Conservation (phyloP, 2,888 invertebrate genomes). For the Drosophila falleni region DNA sequence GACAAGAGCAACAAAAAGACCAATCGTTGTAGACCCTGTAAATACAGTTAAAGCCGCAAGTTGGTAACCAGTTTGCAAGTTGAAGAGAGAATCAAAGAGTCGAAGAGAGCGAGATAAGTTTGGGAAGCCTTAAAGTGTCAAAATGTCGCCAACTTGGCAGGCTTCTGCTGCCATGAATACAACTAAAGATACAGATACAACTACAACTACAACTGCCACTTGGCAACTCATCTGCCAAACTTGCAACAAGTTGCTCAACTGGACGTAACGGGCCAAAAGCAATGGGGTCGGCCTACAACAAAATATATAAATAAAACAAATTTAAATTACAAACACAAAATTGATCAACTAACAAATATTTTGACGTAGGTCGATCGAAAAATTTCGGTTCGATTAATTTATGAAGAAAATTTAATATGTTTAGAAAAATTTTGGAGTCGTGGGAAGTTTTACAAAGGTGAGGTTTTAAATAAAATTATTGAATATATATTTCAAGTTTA, state of each 20-base stretch:
- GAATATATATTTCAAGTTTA: neutral
- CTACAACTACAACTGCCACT: slow-evolving; percentile 17
- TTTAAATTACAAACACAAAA: neutral
- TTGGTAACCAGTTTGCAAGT: slow-evolving; percentile 31
- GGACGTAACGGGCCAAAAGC: slow-evolving; percentile 65
- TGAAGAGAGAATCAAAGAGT: neutral
- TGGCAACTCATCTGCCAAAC: slow-evolving; percentile 12
- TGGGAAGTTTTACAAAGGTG: no score
- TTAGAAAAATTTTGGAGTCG: no score
- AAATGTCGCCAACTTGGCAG: slow-evolving; percentile 79
- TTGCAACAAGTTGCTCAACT: slow-evolving; percentile 70
- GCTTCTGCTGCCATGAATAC: slow-evolving; percentile 61
- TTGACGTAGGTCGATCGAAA: no score
- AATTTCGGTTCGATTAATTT: no score
- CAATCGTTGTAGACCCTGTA: slow-evolving; percentile 10
- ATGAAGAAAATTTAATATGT: no score
- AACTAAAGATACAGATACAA: neutral
- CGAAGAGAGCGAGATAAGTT: slow-evolving; percentile 2
- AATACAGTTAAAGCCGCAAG: slow-evolving; percentile 30
- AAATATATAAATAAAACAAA: neutral
- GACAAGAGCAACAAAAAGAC: slow-evolving; percentile 19
- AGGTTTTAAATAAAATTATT: no score
- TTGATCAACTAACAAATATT: no score
- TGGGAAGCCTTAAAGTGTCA: slow-evolving; percentile 79
- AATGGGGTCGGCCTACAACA: slow-evolving; percentile 64